These are phyloP conservation scores for Ophion ellenae DNA, from an alignment of 2,888 invertebrate species.

Conservation along the genomic window DNA sequence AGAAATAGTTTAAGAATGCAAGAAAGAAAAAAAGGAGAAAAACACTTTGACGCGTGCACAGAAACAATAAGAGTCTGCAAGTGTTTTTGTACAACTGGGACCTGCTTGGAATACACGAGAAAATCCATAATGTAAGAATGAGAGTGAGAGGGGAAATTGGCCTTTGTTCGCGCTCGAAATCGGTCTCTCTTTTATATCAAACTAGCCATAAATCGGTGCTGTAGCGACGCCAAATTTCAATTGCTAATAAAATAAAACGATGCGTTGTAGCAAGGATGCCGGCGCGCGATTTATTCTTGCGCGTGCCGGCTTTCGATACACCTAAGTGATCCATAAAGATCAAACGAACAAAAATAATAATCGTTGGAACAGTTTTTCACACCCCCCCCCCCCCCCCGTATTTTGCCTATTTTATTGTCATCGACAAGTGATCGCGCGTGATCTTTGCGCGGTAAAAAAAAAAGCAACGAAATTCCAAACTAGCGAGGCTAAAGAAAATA, in stretches of 20 bases:
- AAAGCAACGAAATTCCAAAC: no score
- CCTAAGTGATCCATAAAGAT: neutral
- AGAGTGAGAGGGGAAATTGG: conserved; percentile 33
- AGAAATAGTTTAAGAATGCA: neutral
- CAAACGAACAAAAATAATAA: neutral
- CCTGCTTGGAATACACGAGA: conserved; percentile 43
- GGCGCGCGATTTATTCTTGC: neutral
- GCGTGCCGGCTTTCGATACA: neutral
- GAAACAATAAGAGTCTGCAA: conserved; percentile 35
- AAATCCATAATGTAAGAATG: conserved; percentile 37
- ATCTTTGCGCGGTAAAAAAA: no score
- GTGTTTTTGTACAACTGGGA: conserved; percentile 45
- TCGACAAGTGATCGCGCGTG: no score
- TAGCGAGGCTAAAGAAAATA: no score
- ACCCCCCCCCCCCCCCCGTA: neutral
- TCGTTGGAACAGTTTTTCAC: neutral
- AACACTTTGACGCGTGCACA: conserved; percentile 13
- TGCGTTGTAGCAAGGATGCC: neutral
- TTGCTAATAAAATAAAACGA: conserved; percentile 46
- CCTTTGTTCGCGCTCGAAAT: conserved; percentile 51
- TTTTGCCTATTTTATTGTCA: neutral
- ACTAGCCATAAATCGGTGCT: conserved; percentile 5
- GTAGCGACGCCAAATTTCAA: conserved; percentile 38
- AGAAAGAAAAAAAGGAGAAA: conserved; percentile 2
- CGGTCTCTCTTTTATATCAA: conserved; percentile 21